Percentiles rank a stretch among this genome's conserved stretches.
Evolutionary conservation across 2,797 vertebrate species (phyloP).

Genomic region (Silurus aristotelis): DNA sequence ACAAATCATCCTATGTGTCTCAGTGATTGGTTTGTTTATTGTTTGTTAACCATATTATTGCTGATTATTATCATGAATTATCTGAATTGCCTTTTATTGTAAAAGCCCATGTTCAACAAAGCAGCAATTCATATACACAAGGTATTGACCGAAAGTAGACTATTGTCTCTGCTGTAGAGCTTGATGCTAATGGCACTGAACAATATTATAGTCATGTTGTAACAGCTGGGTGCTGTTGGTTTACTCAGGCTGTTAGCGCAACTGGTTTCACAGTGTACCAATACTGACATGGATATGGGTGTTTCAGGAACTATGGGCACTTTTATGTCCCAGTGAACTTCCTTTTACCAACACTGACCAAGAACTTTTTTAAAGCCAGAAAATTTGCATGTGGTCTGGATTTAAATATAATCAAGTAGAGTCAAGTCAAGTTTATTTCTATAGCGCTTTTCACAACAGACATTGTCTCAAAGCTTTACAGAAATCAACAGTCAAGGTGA

Average conservation of each 20-base stretch:
- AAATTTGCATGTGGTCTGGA: not conserved
- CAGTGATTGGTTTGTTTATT: not conserved
- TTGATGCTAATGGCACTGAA: slow-evolving; percentile 26
- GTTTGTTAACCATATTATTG: not conserved
- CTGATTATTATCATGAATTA: not conserved
- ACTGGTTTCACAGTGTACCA: not conserved
- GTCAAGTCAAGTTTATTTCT: no score
- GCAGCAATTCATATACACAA: not conserved
- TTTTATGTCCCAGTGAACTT: not conserved
- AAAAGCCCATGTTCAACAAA: not conserved
- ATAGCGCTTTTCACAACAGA: no score
- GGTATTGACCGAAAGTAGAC: slow-evolving; percentile 1
- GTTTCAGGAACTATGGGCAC: not conserved
- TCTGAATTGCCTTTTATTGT: not conserved
- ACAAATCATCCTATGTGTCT: not conserved
- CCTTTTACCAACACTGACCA: not conserved
- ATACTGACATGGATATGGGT: not conserved
- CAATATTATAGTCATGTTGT: slow-evolving; percentile 31
- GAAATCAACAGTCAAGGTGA: no score
- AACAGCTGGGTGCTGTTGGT: slow-evolving; percentile 21
- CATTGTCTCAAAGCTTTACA: no score
- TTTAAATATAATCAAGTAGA: not conserved
- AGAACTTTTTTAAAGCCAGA: not conserved
- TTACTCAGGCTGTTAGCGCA: not conserved
- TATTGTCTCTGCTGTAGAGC: slow-evolving; percentile 5